Evolutionary conservation across 2,797 vertebrate species (phyloP).

Genomic region (Acanthopagrus latus): DNA sequence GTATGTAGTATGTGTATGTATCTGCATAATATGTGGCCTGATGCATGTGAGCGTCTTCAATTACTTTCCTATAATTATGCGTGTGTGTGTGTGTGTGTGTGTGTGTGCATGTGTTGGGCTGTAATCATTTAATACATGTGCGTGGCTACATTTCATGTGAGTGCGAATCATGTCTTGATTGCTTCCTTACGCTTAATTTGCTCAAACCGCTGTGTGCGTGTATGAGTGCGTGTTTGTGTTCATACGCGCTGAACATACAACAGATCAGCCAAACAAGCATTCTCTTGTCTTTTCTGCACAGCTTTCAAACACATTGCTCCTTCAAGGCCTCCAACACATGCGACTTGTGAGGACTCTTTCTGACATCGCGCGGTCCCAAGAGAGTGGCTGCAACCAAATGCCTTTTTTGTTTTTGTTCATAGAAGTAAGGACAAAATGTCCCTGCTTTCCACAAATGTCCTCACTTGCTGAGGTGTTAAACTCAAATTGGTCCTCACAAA

Average conservation of each 20-base stretch:
- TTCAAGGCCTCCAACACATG: not conserved
- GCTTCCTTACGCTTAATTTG: constrained; percentile 11
- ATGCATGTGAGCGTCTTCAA: constrained; percentile 6
- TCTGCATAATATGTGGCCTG: not conserved
- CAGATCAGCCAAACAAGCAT: not conserved
- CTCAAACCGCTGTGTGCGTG: not conserved
- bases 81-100: constrained; percentile 2
- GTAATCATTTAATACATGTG: not conserved
- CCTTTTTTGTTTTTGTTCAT: not conserved
- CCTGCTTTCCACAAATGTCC: constrained; percentile 1
- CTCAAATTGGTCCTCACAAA: constrained; percentile 27
- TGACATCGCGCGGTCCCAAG: not conserved
- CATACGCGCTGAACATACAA: not conserved
- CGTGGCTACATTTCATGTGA: not conserved
- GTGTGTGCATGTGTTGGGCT: not conserved
- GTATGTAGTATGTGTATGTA: constrained; percentile 6
- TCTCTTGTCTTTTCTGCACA: not conserved
- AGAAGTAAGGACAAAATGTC: not conserved
- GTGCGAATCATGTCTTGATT: constrained; percentile 25
- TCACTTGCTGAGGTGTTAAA: constrained; percentile 12
- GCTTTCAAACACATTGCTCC: constrained; percentile 11
- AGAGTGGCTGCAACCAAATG: not conserved
- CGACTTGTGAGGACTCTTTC: not conserved
- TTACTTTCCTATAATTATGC: constrained; percentile 19
- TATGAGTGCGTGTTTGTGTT: not conserved